These are phyloP conservation scores for Vultur gryphus DNA, from an alignment of 2,797 vertebrate genomes.

Conservation along the genomic window DNA sequence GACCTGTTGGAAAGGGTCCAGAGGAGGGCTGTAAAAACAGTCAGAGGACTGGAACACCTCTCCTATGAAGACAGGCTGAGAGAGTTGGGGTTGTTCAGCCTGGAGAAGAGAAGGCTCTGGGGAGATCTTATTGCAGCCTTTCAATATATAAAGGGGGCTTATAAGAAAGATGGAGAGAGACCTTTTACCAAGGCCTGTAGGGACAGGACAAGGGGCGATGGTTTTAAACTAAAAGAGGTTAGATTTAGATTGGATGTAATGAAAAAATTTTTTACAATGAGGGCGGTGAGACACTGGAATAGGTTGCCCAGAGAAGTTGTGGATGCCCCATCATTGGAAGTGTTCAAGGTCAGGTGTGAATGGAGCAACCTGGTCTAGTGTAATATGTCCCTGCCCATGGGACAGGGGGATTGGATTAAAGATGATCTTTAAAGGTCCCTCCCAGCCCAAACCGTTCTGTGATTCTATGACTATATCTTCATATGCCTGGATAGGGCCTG, in stretches of 20 bases:
- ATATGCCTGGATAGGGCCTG: neutral
- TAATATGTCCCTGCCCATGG: neutral
- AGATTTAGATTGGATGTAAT: neutral
- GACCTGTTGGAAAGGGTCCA: fast-evolving
- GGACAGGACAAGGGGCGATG: neutral
- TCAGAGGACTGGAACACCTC: neutral
- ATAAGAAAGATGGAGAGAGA: neutral
- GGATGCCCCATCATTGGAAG: neutral
- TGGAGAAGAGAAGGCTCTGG: neutral
- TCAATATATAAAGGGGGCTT: neutral
- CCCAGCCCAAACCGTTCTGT: neutral
- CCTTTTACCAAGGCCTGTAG: neutral
- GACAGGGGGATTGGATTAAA: neutral
- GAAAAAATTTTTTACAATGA: neutral
- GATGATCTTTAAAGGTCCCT: neutral
- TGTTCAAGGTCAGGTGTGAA: neutral
- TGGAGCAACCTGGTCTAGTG: neutral
- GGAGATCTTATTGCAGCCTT: neutral
- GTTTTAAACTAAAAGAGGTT: neutral
- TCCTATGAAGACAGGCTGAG: neutral
- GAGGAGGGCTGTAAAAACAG: neutral
- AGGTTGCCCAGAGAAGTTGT: neutral
- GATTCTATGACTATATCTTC: neutral
- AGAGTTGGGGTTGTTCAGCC: neutral
- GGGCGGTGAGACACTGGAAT: neutral